Conservation (phyloP, 2,888 invertebrate species). For the Xestoiulus laeticollis region DNA sequence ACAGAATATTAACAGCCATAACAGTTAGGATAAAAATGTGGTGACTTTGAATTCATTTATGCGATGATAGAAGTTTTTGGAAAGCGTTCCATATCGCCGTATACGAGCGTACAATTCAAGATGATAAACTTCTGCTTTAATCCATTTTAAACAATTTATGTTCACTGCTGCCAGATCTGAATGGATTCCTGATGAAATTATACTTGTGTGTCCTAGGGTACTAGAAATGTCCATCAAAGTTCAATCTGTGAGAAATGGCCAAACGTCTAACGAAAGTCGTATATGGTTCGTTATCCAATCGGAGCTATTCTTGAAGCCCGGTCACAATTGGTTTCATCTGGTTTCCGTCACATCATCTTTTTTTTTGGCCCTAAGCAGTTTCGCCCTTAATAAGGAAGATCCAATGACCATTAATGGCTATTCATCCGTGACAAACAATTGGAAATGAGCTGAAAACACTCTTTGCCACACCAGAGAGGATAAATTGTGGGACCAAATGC, state of each 20-base stretch:
- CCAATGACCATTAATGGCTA: slow-evolving; percentile 37
- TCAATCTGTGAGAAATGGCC: not conserved
- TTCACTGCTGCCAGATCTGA: too few relatives aligned
- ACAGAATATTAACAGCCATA: too few relatives aligned
- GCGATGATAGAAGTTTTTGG: too few relatives aligned
- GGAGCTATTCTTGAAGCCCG: not conserved
- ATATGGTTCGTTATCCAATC: not conserved
- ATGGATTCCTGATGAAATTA: not conserved
- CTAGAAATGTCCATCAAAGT: not conserved
- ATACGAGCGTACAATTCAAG: too few relatives aligned
- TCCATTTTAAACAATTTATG: too few relatives aligned
- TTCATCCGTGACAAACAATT: slow-evolving; percentile 34
- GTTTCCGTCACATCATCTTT: slow-evolving; percentile 32
- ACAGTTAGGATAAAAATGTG: too few relatives aligned
- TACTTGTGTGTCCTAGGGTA: not conserved
- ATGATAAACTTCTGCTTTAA: too few relatives aligned
- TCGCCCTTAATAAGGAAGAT: slow-evolving; percentile 34
- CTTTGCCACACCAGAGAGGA: slow-evolving; percentile 22
- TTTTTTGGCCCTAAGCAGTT: not conserved
- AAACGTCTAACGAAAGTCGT: not conserved
- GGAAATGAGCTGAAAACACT: slow-evolving; percentile 37
- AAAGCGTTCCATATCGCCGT: too few relatives aligned
- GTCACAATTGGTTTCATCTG: slow-evolving; percentile 33
- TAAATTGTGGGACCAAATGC: slow-evolving; percentile 28
- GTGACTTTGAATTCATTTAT: too few relatives aligned